phyloP scores from a whole-genome alignment of 2,888 invertebrate genomes.

The Ptychoptera contaminata region DNA sequence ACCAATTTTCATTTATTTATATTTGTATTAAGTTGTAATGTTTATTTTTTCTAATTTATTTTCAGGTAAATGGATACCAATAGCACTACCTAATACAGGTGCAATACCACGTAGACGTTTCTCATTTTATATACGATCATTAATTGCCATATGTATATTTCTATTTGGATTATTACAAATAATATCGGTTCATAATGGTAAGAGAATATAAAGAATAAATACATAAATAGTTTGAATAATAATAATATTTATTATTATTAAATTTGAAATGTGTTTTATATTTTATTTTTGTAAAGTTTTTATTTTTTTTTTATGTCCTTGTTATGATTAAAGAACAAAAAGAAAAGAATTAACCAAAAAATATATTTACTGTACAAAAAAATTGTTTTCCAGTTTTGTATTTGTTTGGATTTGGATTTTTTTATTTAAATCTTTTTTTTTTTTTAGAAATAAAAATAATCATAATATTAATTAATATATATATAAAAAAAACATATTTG shows the following conservation, averaged over 20 bases:
- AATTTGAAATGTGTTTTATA: neutral
- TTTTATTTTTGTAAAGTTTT: neutral
- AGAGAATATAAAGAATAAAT: no score
- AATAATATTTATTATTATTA: neutral
- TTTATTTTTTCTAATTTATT: neutral
- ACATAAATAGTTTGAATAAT: no score
- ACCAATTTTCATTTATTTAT: no score
- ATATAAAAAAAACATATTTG: neutral
- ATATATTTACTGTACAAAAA: neutral
- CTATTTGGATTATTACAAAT: conserved; percentile 28
- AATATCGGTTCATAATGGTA: conserved; percentile 29
- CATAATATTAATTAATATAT: neutral
- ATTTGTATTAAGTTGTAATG: neutral
- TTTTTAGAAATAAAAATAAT: neutral
- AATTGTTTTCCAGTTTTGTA: neutral
- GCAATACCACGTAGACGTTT: conserved; percentile 28
- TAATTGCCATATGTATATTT: conserved; percentile 24
- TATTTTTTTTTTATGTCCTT: neutral
- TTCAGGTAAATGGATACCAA: conserved; percentile 24
- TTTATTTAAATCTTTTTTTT: neutral
- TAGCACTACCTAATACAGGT: conserved; percentile 30
- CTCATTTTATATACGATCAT: conserved; percentile 26
- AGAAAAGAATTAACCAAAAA: neutral
- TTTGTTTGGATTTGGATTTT: neutral
- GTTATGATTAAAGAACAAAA: neutral